Base-by-base conservation (phyloP, 2,797 vertebrate genomes). In the Limnodromus scolopaceus region DNA sequence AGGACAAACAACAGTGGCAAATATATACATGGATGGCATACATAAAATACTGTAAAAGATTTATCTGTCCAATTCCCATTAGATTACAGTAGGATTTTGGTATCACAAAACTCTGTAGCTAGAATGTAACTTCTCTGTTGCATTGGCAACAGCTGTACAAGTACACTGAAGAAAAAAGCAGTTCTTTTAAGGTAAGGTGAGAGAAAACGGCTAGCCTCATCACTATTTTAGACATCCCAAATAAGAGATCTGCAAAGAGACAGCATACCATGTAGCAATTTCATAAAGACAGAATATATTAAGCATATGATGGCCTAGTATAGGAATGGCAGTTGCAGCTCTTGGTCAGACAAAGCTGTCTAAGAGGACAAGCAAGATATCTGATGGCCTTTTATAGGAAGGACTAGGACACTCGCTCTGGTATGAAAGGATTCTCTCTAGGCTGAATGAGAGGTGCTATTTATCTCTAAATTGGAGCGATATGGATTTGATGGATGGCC, bases 191-290 rank as follows among this genome's bases (percentile, higher is more conserved):
- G 18, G 43, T 32, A 78, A 54, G 16, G 5, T 63, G n/a, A 46
- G 23, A 68, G 66, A 54, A 87, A 82, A 45, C 27, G 23, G 17
- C 19, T 78, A 72, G 32, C 38, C 20, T 77, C 22, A 43, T 69
- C 41, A 38, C 13, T 68, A 24, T 57, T 77, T 60, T 34, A 72
- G 64, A 66, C 48, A 68, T 38, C 23, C 7, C 48, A 81, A 15
- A 23, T 24, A 28, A 23, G n/a, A 83, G 9, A 69, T 53, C 22
- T 57, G 23, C 15, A n/a, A 81, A 89, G 28, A 70, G 13, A 20
- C 49, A 13, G 57, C 45, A 16, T 36, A 49, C 19, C 0, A 0
- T 58, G 80, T 22, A 76, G 20, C 4, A 60, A 7, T 53, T 89
- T 84, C 8, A 9, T 30, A 45, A 89, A 63, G 45, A 43, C 10